These are phyloP conservation scores for Drosophila bocki DNA, from an alignment of 1,140 invertebrate genomes.

Conservation along the genomic window DNA sequence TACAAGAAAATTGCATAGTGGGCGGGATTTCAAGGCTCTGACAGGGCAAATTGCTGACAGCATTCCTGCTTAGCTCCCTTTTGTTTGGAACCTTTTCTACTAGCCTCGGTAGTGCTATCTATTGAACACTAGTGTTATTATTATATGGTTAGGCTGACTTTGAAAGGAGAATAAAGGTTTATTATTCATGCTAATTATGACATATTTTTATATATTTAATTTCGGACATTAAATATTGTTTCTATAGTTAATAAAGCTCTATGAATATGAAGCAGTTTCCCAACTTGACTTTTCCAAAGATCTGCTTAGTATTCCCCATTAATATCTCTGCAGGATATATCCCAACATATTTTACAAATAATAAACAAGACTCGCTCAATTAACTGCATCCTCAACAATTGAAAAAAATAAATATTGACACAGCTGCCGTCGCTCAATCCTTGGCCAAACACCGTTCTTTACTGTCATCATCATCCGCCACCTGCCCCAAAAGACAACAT, in stretches of 20 bases:
- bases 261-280: background rate
- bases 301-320: background rate
- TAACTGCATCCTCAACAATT: constrained; percentile 1
- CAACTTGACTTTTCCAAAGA: background rate
- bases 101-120: background rate
- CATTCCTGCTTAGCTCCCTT: constrained; percentile 17
- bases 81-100: background rate
- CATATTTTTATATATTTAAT: background rate
- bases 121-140: background rate
- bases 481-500: constrained; percentile 18
- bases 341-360: background rate
- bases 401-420: constrained; percentile 14
- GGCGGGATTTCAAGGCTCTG: constrained; percentile 34
- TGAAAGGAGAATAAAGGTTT: background rate
- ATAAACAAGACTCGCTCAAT: background rate
- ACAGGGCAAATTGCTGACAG: constrained; percentile 52
- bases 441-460: constrained; percentile 21
- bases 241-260: background rate
- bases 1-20: constrained; percentile 62
- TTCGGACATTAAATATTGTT: background rate
- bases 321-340: background rate
- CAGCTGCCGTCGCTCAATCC: constrained; percentile 30
- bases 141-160: background rate
- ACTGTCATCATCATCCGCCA: constrained; percentile 12
- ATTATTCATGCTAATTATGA: background rate